These are phyloP conservation scores for Pelusios castaneus DNA, from an alignment of 2,113 vertebrate genomes.

Conservation along the genomic window DNA sequence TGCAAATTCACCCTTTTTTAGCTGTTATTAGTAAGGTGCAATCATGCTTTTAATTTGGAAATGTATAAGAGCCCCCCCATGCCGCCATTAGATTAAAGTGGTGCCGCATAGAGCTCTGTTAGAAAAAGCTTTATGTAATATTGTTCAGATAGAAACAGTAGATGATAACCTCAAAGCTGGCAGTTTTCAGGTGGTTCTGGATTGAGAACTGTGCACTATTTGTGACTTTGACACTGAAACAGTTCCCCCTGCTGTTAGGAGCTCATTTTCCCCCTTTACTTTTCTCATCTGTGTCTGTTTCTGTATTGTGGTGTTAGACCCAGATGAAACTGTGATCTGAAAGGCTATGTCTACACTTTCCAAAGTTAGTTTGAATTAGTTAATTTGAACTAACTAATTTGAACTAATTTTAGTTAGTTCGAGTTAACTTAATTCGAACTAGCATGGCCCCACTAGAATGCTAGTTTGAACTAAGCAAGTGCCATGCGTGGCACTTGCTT, in stretches of 20 bases:
- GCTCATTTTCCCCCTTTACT: background rate
- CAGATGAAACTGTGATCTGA: slow-evolving; percentile 41
- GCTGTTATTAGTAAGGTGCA: fast-evolving
- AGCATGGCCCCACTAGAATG: no score
- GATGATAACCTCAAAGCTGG: background rate
- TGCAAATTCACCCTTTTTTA: fast-evolving
- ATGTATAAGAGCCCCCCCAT: background rate
- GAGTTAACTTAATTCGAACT: no score
- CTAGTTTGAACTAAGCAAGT: no score
- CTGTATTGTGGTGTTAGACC: background rate
- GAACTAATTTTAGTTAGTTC: no score
- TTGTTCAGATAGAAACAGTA: background rate
- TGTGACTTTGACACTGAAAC: background rate
- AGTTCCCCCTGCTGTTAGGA: no score
- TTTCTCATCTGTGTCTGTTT: background rate
- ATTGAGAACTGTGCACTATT: background rate
- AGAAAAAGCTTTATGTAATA: no score
- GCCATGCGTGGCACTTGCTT: no score
- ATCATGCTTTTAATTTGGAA: background rate
- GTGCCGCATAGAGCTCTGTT: background rate
- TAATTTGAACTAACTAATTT: no score
- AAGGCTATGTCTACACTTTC: no score
- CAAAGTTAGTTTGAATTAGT: no score
- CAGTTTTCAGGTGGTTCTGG: background rate
- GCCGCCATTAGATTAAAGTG: background rate